Base-by-base conservation (phyloP, 2,888 invertebrate species). In the Allygus modestus region DNA sequence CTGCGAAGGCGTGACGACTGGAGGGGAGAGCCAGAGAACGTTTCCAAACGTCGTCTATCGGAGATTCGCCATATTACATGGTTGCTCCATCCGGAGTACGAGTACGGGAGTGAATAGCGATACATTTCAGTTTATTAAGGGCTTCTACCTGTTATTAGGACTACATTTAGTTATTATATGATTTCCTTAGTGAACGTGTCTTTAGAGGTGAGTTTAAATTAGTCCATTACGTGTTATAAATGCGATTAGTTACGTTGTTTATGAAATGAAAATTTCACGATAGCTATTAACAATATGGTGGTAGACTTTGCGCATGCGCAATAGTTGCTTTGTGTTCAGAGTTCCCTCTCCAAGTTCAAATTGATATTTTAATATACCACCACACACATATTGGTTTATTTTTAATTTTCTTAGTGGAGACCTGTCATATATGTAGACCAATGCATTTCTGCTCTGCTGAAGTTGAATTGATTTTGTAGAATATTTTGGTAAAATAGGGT, bases 221-320 rank as follows among this genome's bases (percentile, higher is more conserved):
- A 1, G 4, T 4, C 26, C 28, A 46, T 77, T 46, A 15, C 15
- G n/a, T 1, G 4, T 9, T 9, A 51, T 12, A 7, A 9, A 28
- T 51, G 23, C 23, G 0, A 17, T 37, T 43, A 69, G 5, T 77
- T 43, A 11, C 11, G 17, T 77, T 77, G 77, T 77, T 77, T 77
- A 77, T 77, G 11, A 71, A 71, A 41, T 41, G 41, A 37, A 51
- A 51, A 51, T 28, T 51, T 51, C 77, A 28, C 7, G 17, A 37
- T 28, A 28, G 26, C 37, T 1, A 20, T 43, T 43, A 71, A 31
- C 79, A 79, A 79, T 79, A 79, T 79, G 79, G 79, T 58, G 79
- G 79, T 12, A 33, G n/a, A 5, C 58, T 46, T 31, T n/a, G 79
- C 79, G 79, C 79, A 79, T 79, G 79, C 79, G 79, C 79, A 77